A percentile compares a stretch with the other conserved stretches of the same genome.
phyloP scores from a whole-genome alignment of 1,140 invertebrate species.

The Campoletis sonorensis region DNA sequence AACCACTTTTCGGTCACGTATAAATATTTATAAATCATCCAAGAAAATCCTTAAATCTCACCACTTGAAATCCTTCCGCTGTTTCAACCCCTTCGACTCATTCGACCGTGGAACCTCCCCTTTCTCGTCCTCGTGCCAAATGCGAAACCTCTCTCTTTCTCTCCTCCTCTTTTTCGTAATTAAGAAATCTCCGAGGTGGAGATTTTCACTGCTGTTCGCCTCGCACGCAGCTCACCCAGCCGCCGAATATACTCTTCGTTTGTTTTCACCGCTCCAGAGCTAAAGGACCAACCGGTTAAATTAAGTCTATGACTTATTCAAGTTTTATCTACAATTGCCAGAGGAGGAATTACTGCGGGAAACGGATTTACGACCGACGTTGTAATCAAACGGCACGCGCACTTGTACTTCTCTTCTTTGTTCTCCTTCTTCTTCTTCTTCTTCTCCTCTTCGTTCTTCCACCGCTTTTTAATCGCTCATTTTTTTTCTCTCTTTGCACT shows the following conservation, averaged over 20 bases:
- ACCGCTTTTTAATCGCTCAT: conserved; percentile 37
- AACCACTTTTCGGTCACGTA: conserved; percentile 45
- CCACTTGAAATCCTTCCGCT: conserved; percentile 37
- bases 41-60: conserved; percentile 66
- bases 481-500: conserved; percentile 27
- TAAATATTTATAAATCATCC: neutral
- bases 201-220: conserved; percentile 57
- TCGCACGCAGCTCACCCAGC: conserved; percentile 35
- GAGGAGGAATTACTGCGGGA: conserved; percentile 59
- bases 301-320: conserved; percentile 77
- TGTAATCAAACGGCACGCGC: conserved; percentile 61
- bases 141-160: conserved; percentile 32
- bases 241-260: conserved; percentile 11
- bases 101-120: conserved; percentile 53
- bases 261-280: conserved; percentile 23
- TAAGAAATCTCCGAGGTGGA: conserved; percentile 74
- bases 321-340: conserved; percentile 77
- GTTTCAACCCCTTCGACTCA: conserved; percentile 46
- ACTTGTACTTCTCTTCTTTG: conserved; percentile 12
- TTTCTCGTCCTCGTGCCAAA: conserved; percentile 5
- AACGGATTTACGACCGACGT: conserved; percentile 60
- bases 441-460: neutral
- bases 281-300: conserved; percentile 66
- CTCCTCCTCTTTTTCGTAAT: conserved; percentile 65
- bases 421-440: neutral